Base-by-base conservation (phyloP, 1,140 invertebrate species). In the Ericerus pela region DNA sequence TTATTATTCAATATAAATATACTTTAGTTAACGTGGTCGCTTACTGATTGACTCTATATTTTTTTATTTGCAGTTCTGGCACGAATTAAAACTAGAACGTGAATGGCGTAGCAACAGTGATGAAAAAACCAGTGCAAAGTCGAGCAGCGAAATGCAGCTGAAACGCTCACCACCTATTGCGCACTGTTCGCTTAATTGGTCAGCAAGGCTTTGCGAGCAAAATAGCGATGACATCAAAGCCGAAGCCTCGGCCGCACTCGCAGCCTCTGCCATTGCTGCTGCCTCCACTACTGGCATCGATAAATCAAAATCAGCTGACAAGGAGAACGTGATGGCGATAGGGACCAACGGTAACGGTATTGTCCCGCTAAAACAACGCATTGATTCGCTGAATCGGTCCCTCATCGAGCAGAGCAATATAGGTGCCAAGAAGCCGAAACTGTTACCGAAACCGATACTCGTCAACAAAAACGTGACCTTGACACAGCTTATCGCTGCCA, bases 51-150 rank as follows among this genome's bases (percentile, higher is more conserved):
- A 20, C n/a, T n/a, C n/a, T n/a, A n/a, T n/a, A n/a, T n/a, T n/a
- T n/a, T n/a, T 61, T 57, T 55, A 58, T 27, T 72, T 72, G 41
- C 64, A 79, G 72, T 78, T 83, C 67, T 82, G 80, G 80, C 73
- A 75, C 53, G 76, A 81, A 61, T 68, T 80, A 51, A 79, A 79
- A 64, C 53, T 64, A 22, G 64, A 65, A 56, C 60, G 61, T 62
- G 64, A 65, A 43, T 62, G 60, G 58, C 63, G 53, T 12, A 58
- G 54, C 51, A 56, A 43, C 54, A 54, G 51, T 28, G 41, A 57
- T 47, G 51, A 53, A 54, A 57, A 60, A 56, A 58, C 57, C 47
- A 33, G 29, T 53, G 51, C 61, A 41, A 60, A 60, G 29, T 58
- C 51, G 28, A 60, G 56, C 28, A 58, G 56, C 53, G 59, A 60